Evolutionary conservation across 2,888 invertebrate species (phyloP), one percentile per base, ranked within the genome.

Genomic region (Exocentrus adspersus): DNA sequence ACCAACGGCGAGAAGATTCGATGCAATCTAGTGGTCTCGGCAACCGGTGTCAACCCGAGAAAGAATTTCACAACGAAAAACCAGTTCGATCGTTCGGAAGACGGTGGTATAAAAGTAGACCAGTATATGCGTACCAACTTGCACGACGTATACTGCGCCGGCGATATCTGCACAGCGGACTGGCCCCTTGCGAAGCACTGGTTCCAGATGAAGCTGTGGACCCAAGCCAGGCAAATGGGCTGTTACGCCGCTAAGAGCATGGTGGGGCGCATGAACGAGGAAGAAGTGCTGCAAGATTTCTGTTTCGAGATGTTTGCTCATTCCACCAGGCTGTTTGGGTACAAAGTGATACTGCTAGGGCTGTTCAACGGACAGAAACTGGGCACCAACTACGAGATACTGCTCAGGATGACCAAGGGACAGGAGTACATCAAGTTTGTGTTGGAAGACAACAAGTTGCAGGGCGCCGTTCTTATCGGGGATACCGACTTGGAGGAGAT

Each of bases 221-320:
- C 97, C 0, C 99, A 99, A 84, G 99, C 98, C 0, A 85, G 97
- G 58, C 97, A 98, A 83, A 98, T 98, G 97, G 99, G 98, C 7
- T 88, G 89, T 58, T 97, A 95, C 86, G 96, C 94, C 19, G 98
- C 95, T 0, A 92, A 93, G 80, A 90, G 92, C 61, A 98, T 99
- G 94, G 87, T 88, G 65, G 88, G 87, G 0, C 83, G 83, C 67
- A 78, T 87, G 5, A 85, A 82, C 9, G 84, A 87, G 5, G 89
- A 92, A 81, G 85, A 86, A 69, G 86, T 92, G 10, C 83, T 90
- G 60, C 93, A 92, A 83, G 98, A 98, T 81, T 97, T 98, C 81
- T 95, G 95, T 80, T 99, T 99, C 84, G 99, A 99, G 84, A 83
- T 99, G 30, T 99, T 99, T 79, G 92, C 97, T 0, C 99, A 99